Percentiles rank a stretch among this genome's conserved stretches.
These are phyloP conservation scores for Entomyzon cyanotis DNA, from an alignment of 2,113 vertebrate species.

Conservation along the genomic window DNA sequence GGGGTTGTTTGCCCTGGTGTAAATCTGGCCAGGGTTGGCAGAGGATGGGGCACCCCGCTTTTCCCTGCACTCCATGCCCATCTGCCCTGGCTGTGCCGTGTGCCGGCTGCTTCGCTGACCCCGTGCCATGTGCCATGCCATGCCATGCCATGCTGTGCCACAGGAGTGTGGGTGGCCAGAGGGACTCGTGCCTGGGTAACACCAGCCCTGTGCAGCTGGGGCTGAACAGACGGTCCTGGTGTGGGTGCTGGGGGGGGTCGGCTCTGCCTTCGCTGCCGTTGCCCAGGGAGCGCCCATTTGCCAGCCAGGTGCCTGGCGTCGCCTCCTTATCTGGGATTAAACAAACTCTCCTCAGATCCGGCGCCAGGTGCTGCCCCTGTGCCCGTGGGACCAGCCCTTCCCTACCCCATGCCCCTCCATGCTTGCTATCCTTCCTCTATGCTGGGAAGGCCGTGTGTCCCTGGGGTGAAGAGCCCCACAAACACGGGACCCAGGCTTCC, in stretches of 20 bases:
- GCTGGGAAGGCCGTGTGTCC: background rate
- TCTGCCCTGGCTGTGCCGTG: background rate
- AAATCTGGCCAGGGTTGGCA: background rate
- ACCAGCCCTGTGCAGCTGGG: accelerated
- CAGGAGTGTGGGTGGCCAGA: background rate
- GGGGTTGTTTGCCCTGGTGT: background rate
- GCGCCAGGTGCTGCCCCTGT: background rate
- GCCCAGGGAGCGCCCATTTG: background rate
- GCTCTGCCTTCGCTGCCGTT: background rate
- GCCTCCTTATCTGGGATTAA: slow-evolving; percentile 39
- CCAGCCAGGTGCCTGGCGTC: slow-evolving; percentile 2
- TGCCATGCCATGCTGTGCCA: background rate
- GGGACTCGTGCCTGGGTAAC: background rate
- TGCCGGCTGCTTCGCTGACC: background rate
- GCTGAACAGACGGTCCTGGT: background rate
- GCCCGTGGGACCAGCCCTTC: background rate
- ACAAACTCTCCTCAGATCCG: background rate
- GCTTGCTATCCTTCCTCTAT: background rate
- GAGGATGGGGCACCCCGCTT: background rate
- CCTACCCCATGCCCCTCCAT: accelerated
- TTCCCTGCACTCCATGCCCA: background rate
- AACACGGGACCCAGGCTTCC: background rate
- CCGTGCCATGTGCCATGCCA: background rate
- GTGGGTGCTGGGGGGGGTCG: background rate
- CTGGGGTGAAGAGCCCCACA: background rate